Percentiles rank a stretch among this genome's conserved stretches.
Evolutionary conservation across 1,140 invertebrate genomes (phyloP).

Genomic region (Yoshiicerus persimilis): DNA sequence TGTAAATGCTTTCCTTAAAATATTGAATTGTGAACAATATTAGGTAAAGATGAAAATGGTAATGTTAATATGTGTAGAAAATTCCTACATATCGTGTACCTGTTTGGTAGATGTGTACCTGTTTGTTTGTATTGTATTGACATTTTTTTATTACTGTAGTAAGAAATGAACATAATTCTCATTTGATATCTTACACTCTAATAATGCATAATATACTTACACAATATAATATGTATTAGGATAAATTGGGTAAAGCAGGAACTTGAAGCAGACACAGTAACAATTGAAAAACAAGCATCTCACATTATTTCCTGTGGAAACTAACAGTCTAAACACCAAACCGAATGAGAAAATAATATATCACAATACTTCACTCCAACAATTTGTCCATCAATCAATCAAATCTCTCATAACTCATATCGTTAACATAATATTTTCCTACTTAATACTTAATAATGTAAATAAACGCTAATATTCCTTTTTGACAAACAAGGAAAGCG

Average conservation of each 20-base stretch:
- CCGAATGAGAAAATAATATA: conserved; percentile 21
- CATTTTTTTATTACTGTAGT: background rate
- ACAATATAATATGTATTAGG: background rate
- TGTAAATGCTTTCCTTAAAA: background rate
- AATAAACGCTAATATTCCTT: background rate
- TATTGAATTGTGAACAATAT: background rate
- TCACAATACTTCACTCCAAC: conserved; percentile 7
- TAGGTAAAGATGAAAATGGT: background rate
- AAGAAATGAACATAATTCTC: background rate
- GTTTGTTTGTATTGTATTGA: background rate
- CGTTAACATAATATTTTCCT: background rate
- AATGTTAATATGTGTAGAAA: background rate
- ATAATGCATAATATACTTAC: background rate
- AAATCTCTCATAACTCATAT: conserved; percentile 1
- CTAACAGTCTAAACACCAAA: conserved; percentile 13
- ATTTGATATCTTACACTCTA: background rate
- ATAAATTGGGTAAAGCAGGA: background rate
- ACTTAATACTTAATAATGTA: background rate
- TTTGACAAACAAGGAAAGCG: background rate
- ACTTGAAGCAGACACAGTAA: background rate
- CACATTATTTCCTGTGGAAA: background rate
- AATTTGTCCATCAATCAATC: conserved; percentile 1
- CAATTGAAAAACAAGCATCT: background rate
- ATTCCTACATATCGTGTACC: background rate
- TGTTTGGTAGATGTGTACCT: background rate